These are phyloP conservation scores for Engystomops pustulosus DNA, from an alignment of 2,113 vertebrate species.

Conservation along the genomic window DNA sequence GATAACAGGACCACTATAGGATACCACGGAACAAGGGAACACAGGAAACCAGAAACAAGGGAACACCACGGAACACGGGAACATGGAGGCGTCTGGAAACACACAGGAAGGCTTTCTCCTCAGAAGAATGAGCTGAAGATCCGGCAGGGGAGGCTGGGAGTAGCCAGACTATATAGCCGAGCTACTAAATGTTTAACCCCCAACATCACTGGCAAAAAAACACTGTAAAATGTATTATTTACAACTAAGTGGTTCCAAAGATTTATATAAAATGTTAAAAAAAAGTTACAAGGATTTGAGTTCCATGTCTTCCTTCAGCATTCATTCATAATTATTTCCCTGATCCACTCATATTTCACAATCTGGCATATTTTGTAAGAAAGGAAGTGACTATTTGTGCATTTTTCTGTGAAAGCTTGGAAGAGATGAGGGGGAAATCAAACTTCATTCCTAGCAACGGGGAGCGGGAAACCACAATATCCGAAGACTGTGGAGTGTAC, in stretches of 20 bases:
- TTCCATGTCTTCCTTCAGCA: constrained; percentile 4
- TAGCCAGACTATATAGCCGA: no score
- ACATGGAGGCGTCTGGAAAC: no score
- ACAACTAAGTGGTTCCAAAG: not conserved
- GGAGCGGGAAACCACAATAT: constrained; percentile 30
- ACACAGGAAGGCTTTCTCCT: no score
- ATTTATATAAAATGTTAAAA: not conserved
- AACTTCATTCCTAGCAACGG: constrained; percentile 23
- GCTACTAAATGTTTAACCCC: no score
- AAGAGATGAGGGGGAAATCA: not conserved
- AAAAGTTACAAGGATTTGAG: not conserved
- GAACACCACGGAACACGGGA: no score
- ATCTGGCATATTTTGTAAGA: constrained; percentile 16
- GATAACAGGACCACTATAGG: no score
- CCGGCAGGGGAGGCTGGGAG: no score
- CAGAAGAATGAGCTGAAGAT: no score
- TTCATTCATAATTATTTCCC: constrained; percentile 10
- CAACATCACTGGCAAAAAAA: not conserved
- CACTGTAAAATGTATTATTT: not conserved
- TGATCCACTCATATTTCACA: constrained; percentile 6
- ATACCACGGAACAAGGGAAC: no score
- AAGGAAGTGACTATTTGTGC: constrained; percentile 38
- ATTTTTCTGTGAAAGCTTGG: constrained; percentile 20
- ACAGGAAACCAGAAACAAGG: no score
- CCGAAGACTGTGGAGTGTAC: not conserved